Evolutionary conservation across 2,888 invertebrate genomes (phyloP).

Genomic region (Hemithea aestivaria): DNA sequence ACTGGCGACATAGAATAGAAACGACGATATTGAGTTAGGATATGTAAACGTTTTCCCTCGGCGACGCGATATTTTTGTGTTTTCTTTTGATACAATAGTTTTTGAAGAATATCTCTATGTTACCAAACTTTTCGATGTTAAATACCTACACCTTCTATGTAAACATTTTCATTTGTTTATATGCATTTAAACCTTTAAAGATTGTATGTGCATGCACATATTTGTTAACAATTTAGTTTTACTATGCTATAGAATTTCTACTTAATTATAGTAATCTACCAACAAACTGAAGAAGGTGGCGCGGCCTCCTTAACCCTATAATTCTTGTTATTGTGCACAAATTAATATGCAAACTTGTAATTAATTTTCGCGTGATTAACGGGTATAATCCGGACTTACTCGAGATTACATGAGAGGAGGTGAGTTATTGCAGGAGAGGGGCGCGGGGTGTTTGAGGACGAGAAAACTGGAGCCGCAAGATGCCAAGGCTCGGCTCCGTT

Average conservation of each 20-base stretch:
- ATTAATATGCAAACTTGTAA: constrained; percentile 78
- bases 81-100: constrained; percentile 17
- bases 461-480: constrained; percentile 52
- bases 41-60: constrained; percentile 62
- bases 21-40: constrained; percentile 68
- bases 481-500: constrained; percentile 66
- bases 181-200: too few relatives aligned
- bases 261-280: too few relatives aligned
- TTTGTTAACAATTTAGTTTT: too few relatives aligned
- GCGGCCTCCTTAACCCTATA: constrained; percentile 45
- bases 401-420: constrained; percentile 73
- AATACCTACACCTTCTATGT: too few relatives aligned
- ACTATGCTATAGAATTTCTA: too few relatives aligned
- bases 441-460: constrained; percentile 27
- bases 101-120: constrained; percentile 5
- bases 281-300: constrained; percentile 17
- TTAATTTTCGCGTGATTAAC: constrained; percentile 78
- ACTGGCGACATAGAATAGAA: constrained; percentile 72
- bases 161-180: too few relatives aligned
- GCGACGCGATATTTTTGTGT: constrained; percentile 36
- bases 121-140: constrained; percentile 1
- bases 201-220: too few relatives aligned
- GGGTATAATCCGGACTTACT: constrained; percentile 76
- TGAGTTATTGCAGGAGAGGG: constrained; percentile 64
- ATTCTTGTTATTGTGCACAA: constrained; percentile 73